These are phyloP conservation scores for Rhabdomys pumilio DNA, from an alignment of 2,797 vertebrate species.

Conservation along the genomic window DNA sequence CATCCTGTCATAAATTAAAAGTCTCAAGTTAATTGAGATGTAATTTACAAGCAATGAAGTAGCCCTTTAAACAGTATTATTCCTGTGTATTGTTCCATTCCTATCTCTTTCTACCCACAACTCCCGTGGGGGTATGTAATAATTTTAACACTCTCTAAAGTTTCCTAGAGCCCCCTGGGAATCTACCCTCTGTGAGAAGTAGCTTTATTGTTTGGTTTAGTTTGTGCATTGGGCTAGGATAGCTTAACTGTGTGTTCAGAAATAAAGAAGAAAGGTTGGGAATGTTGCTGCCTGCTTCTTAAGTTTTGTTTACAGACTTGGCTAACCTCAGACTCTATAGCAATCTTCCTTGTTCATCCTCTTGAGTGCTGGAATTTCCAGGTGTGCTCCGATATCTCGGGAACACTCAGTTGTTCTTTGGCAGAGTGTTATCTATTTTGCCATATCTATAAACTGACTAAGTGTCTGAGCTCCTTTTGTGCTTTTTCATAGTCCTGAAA, in stretches of 20 bases:
- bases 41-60: neutral
- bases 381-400: no score
- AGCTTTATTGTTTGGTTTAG: neutral
- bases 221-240: neutral
- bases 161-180: neutral
- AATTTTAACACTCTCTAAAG: neutral
- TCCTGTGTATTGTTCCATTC: neutral
- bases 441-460: no score
- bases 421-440: neutral
- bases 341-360: neutral
- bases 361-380: neutral
- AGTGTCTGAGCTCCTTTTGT: neutral
- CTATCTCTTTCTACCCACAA: neutral
- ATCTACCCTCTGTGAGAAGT: neutral
- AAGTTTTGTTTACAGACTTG: fast-evolving
- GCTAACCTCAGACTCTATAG: neutral
- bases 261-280: neutral
- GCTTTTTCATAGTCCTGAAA: neutral
- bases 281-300: neutral
- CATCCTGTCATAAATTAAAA: neutral
- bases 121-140: neutral
- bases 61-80: neutral
- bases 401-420: neutral
- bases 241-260: no score
- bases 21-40: neutral